Conservation (phyloP, 2,113 vertebrate genomes). For the Brienomyrus longianalis region DNA sequence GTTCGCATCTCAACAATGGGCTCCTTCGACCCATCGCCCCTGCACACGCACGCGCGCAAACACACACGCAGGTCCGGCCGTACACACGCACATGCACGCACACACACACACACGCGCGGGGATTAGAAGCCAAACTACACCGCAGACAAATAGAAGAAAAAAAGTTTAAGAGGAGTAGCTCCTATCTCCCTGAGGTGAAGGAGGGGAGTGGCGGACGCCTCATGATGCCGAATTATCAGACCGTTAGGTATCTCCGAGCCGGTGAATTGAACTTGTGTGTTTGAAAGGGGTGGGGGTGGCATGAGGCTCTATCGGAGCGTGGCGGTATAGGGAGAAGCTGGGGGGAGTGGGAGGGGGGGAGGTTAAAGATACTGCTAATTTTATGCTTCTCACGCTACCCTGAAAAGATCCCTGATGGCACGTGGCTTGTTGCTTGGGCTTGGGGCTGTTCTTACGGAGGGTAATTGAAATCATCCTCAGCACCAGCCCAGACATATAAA, state of each 20-base stretch:
- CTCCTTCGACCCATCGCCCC: constrained; percentile 84
- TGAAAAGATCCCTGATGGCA: neutral
- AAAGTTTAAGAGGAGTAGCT: constrained; percentile 25
- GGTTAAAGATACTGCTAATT: neutral
- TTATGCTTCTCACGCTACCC: neutral
- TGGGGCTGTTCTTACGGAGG: neutral
- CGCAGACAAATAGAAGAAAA: neutral
- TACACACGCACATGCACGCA: neutral
- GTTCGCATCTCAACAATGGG: constrained; percentile 82
- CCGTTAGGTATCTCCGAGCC: constrained; percentile 11
- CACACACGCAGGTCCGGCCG: constrained; percentile 17
- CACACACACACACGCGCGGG: neutral
- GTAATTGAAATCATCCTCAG: constrained; percentile 1
- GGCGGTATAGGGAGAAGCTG: neutral
- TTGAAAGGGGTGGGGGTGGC: neutral
- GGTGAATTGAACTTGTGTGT: neutral
- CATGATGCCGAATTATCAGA: neutral
- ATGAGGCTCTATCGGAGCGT: constrained; percentile 1
- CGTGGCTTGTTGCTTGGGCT: neutral
- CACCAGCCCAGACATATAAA: neutral
- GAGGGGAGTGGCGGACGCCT: neutral
- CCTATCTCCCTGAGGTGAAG: neutral
- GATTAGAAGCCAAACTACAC: constrained; percentile 12
- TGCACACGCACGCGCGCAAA: constrained; percentile 37
- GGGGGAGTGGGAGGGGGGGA: neutral